These are phyloP conservation scores for Narcine bancroftii DNA, from an alignment of 2,113 vertebrate genomes.

Conservation along the genomic window DNA sequence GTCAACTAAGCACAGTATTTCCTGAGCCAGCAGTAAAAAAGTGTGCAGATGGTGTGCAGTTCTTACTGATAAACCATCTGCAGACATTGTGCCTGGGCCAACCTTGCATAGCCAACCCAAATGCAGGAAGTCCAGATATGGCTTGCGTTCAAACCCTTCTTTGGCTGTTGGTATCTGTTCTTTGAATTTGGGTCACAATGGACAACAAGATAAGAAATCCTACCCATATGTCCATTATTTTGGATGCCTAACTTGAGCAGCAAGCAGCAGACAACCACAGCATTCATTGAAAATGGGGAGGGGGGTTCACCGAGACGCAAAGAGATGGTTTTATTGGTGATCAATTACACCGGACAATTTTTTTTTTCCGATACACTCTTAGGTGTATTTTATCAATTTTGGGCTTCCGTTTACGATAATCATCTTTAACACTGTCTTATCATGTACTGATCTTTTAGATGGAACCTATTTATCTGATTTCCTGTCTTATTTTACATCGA, in stretches of 20 bases:
- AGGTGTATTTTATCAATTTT: too few species aligned
- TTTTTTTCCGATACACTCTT: too few species aligned
- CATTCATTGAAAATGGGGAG: background rate
- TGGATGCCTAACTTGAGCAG: background rate
- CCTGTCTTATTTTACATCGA: too few species aligned
- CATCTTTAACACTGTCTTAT: too few species aligned
- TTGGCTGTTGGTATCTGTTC: background rate
- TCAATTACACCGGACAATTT: too few species aligned
- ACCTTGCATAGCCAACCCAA: background rate
- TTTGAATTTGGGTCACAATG: background rate
- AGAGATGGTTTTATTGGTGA: too few species aligned
- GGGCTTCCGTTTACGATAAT: too few species aligned
- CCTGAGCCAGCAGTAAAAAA: background rate
- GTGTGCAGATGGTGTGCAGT: background rate
- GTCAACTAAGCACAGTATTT: background rate
- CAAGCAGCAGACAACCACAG: background rate
- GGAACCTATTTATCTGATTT: too few species aligned
- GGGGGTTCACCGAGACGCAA: too few species aligned
- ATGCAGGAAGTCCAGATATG: background rate
- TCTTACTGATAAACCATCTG: conserved; percentile 29
- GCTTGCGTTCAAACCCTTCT: background rate
- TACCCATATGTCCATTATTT: background rate
- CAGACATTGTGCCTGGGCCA: background rate
- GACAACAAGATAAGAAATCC: background rate
- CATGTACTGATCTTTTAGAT: too few species aligned